A percentile compares a stretch with the other conserved stretches of the same genome.
phyloP scores from a whole-genome alignment of 1,140 invertebrate genomes.

The Harpegnathos saltator region DNA sequence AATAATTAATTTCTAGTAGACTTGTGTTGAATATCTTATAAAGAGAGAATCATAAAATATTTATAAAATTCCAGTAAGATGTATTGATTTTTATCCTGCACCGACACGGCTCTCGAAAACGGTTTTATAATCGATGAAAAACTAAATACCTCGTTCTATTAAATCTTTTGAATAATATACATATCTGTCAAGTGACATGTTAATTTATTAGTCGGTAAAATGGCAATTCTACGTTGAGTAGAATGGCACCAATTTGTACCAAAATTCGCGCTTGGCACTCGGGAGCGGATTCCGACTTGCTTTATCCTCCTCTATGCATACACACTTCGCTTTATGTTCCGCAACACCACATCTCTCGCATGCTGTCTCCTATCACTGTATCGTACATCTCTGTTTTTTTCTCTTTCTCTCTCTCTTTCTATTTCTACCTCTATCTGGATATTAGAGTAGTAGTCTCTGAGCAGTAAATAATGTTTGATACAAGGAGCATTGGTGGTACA shows the following conservation, averaged over 20 bases:
- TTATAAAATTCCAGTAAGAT: constrained; percentile 16
- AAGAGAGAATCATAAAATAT: constrained; percentile 11
- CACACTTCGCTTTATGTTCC: constrained; percentile 69
- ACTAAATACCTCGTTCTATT: not conserved
- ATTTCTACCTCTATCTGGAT: constrained; percentile 32
- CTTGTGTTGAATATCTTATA: constrained; percentile 7
- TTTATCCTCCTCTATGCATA: constrained; percentile 39
- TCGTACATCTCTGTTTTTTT: constrained; percentile 59
- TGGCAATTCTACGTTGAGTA: constrained; percentile 22
- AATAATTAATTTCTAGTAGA: constrained; percentile 12
- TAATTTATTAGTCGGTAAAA: not conserved
- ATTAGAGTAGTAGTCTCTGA: constrained; percentile 78
- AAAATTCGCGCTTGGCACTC: constrained; percentile 71
- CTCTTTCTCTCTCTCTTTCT: constrained; percentile 6
- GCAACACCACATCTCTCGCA: constrained; percentile 73
- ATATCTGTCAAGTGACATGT: constrained; percentile 36
- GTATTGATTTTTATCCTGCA: constrained; percentile 29
- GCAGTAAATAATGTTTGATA: constrained; percentile 81
- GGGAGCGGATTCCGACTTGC: constrained; percentile 61
- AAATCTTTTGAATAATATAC: constrained; percentile 14
- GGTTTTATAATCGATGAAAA: constrained; percentile 50
- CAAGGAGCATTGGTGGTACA: constrained; percentile 85
- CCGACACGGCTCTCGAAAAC: constrained; percentile 37
- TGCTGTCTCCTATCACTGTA: constrained; percentile 68
- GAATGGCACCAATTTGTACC: constrained; percentile 75